These are phyloP conservation scores for Serripes groenlandicus DNA, from an alignment of 2,888 invertebrate genomes.

Conservation along the genomic window DNA sequence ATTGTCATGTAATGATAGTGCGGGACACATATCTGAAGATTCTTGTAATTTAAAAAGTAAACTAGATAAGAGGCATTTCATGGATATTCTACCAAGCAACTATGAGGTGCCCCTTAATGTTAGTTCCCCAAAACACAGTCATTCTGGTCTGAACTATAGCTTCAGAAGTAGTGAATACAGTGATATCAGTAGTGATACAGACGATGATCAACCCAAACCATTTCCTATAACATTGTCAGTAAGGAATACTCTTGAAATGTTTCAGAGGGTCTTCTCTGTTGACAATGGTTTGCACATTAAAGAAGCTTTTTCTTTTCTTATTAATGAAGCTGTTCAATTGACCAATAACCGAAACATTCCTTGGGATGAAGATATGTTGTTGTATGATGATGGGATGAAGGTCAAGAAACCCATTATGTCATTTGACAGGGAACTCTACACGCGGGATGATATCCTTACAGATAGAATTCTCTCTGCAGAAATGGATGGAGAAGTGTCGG, in stretches of 20 bases:
- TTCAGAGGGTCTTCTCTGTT: too few species aligned
- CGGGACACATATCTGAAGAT: not conserved
- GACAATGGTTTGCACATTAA: too few species aligned
- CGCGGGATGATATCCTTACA: too few species aligned
- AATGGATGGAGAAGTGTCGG: too few species aligned
- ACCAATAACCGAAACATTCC: too few species aligned
- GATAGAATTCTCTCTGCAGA: too few species aligned
- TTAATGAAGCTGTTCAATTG: too few species aligned
- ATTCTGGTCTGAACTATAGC: not conserved
- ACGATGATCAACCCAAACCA: too few species aligned
- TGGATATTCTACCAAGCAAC: slow-evolving; percentile 21
- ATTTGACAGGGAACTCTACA: too few species aligned
- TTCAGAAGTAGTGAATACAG: slow-evolving; percentile 10
- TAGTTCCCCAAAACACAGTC: not conserved
- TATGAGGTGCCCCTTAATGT: not conserved
- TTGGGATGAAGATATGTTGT: not conserved
- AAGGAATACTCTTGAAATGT: too few species aligned
- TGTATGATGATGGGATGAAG: not conserved
- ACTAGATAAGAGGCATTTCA: not conserved
- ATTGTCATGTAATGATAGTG: not conserved
- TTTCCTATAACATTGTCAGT: too few species aligned
- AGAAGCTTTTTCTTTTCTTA: too few species aligned
- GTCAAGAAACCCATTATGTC: not conserved
- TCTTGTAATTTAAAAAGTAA: not conserved
- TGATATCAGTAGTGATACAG: slow-evolving; percentile 19